phyloP scores from a whole-genome alignment of 2,797 vertebrate species.

The Forpus xanthops region DNA sequence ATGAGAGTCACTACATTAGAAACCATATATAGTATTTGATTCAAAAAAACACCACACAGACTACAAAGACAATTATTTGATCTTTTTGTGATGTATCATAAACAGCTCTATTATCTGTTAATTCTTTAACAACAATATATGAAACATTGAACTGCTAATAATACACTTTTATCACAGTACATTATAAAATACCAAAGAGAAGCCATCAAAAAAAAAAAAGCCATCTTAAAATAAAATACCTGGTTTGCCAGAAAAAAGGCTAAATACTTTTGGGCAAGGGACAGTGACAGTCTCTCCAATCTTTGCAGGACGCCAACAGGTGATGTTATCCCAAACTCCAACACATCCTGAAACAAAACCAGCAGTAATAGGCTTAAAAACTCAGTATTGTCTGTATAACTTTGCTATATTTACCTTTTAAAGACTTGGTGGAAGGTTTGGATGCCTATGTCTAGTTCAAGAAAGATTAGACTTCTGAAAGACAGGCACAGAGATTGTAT shows the following conservation, averaged over 20 bases:
- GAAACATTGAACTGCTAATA: neutral
- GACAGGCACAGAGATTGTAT: neutral
- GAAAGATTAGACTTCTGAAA: neutral
- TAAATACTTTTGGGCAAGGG: conserved; percentile 84
- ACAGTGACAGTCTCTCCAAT: conserved; percentile 85
- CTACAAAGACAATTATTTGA: neutral
- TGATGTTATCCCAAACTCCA: conserved; percentile 88
- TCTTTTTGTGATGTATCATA: neutral
- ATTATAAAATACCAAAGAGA: neutral
- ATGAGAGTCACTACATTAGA: neutral
- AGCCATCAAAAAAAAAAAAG: neutral
- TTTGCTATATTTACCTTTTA: neutral
- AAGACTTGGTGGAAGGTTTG: neutral
- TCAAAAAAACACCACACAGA: neutral
- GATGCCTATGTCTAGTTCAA: neutral
- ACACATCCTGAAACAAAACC: conserved; percentile 77
- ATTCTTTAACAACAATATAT: neutral
- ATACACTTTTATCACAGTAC: neutral
- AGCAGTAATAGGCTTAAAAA: neutral
- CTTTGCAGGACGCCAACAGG: conserved; percentile 85
- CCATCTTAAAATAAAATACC: conserved; percentile 69
- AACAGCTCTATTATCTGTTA: neutral
- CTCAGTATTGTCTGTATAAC: neutral
- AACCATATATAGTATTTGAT: neutral
- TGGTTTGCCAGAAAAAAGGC: conserved; percentile 77